Evolutionary conservation across 2,888 invertebrate genomes (phyloP), one percentile per base, ranked within the genome.

Genomic region (Lapara coniferarum): DNA sequence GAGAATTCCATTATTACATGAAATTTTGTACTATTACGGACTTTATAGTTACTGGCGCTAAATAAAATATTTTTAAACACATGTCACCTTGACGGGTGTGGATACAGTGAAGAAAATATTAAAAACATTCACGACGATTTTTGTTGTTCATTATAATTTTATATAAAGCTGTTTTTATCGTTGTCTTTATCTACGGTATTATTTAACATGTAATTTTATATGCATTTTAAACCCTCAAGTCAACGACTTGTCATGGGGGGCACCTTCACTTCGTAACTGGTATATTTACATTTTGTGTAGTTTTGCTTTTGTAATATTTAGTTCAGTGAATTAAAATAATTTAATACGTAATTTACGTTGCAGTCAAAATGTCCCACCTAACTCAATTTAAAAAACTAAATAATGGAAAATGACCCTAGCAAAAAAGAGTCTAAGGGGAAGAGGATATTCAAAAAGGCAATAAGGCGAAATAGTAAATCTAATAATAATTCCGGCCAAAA

Each of bases 321-420:
- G 57, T 44, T 19, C 46, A 44, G 14, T 49, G 6, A 19, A 51
- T 19, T 53, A 55, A 66, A 37, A 66, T 10, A 16, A 16, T 16
- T 53, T 14, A 69, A 56, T 10, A 19, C 8, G 10, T 66, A 72
- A 76, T 74, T 75, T 81, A 70, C 73, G 77, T 86, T 86, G 69
- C 86, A 86, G 84, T 86, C 88, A 91, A 88, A 87, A 92, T 92
- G 92, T 85, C 84, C 78, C 81, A 82, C 75, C 78, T 78, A 79
- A 81, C 78, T 75, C 71, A 73, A 69, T 72, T 74, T 83, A 83
- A 82, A 80, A 87, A 83, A 75, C 76, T 80, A 78, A 86, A 93
- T 90, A 86, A 93, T 93, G 93, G 93, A 93, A 89, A 90, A 92
- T 92, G 92, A 93, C 85, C 90, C 92, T 77, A 91, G 85, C 77